phyloP scores from a whole-genome alignment of 1,140 invertebrate genomes.

The Eufriesea mexicana region DNA sequence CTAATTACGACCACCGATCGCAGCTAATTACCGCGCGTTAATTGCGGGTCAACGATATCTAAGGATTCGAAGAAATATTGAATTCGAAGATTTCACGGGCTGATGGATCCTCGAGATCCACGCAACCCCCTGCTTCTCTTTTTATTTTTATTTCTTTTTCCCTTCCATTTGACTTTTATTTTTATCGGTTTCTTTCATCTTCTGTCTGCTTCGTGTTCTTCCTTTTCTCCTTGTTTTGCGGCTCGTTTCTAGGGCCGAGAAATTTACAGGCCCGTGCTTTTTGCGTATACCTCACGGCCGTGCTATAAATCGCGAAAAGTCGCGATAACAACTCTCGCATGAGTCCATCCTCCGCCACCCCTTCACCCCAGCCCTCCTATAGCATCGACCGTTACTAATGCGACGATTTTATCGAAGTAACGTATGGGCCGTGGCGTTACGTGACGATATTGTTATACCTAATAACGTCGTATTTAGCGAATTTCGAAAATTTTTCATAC shows the following conservation, averaged over 20 bases:
- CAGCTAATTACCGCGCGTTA: conserved; percentile 25
- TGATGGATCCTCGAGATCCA: too few relatives aligned
- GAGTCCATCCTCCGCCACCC: conserved; percentile 37
- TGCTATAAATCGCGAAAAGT: conserved; percentile 55
- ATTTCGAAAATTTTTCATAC: background rate
- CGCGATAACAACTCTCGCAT: conserved; percentile 52
- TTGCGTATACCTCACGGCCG: conserved; percentile 53
- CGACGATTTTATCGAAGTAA: conserved; percentile 55
- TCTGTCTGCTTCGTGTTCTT: too few relatives aligned
- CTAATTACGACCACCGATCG: background rate
- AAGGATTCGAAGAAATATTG: conserved; percentile 24
- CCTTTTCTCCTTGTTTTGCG: background rate
- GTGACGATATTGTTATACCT: conserved; percentile 47
- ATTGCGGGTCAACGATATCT: conserved; percentile 3
- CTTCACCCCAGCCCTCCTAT: background rate
- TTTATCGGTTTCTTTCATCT: background rate
- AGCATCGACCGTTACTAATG: conserved; percentile 51
- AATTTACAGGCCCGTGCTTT: conserved; percentile 53
- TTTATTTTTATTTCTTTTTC: too few relatives aligned
- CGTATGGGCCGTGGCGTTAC: background rate
- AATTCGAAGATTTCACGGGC: background rate
- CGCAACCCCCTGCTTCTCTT: too few relatives aligned
- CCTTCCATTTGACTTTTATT: too few relatives aligned
- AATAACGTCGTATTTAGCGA: conserved; percentile 26
- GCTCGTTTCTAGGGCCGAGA: conserved; percentile 3